phyloP scores from a whole-genome alignment of 1,140 invertebrate species.

The Dryas iulia region DNA sequence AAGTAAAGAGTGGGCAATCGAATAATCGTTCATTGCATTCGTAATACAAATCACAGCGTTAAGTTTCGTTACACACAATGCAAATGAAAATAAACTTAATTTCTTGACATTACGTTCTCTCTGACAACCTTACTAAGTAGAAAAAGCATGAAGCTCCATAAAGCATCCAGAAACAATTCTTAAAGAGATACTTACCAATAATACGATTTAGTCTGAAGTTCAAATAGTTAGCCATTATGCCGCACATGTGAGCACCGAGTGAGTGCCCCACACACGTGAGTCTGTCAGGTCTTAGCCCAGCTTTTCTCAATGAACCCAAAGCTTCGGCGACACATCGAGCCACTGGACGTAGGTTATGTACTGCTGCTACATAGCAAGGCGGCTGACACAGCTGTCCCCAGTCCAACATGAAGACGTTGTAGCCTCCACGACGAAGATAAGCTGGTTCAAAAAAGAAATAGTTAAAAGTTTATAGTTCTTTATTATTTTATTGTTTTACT shows the following conservation, averaged over 20 bases:
- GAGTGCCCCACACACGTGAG: constrained; percentile 89
- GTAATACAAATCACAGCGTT: too few relatives aligned
- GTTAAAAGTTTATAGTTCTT: too few relatives aligned
- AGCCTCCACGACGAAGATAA: constrained; percentile 85
- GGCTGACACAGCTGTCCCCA: constrained; percentile 85
- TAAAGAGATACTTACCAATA: constrained; percentile 60
- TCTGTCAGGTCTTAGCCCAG: constrained; percentile 82
- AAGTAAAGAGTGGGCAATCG: too few relatives aligned
- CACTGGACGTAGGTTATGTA: constrained; percentile 86
- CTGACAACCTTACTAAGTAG: too few relatives aligned
- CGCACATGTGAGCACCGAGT: constrained; percentile 88
- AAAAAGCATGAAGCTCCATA: too few relatives aligned
- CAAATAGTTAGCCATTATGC: constrained; percentile 83
- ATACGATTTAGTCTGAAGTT: constrained; percentile 68
- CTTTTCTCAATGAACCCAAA: constrained; percentile 81
- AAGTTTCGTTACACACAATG: too few relatives aligned
- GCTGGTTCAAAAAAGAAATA: constrained; percentile 55
- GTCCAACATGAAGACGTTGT: constrained; percentile 88
- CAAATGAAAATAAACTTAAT: too few relatives aligned
- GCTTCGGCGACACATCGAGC: constrained; percentile 84
- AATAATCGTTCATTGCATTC: too few relatives aligned
- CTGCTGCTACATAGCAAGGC: constrained; percentile 87
- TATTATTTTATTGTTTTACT: too few relatives aligned
- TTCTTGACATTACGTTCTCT: too few relatives aligned
- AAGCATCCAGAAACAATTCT: too few relatives aligned